phyloP scores from a whole-genome alignment of 2,113 vertebrate genomes.

The Gallinago jamesoni region DNA sequence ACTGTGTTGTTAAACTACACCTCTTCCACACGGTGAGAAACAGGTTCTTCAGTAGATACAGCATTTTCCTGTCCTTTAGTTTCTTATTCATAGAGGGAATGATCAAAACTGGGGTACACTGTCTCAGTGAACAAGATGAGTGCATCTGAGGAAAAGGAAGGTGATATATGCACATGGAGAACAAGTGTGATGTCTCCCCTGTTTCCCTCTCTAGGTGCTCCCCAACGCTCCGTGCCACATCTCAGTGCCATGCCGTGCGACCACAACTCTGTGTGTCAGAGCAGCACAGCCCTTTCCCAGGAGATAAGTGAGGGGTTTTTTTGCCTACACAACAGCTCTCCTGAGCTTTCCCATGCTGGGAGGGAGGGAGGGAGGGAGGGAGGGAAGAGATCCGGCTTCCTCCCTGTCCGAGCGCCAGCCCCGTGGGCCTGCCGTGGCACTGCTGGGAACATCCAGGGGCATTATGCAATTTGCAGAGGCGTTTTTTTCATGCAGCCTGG shows the following conservation, averaged over 20 bases:
- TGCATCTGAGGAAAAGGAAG: not conserved
- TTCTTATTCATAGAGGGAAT: not conserved
- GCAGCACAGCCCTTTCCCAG: conserved; percentile 51
- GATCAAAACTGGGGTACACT: not conserved
- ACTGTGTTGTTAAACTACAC: not conserved
- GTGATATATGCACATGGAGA: not conserved
- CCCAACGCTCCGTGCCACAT: not conserved
- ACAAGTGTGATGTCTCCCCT: not conserved
- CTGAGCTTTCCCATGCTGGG: conserved; percentile 52
- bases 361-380: conserved; percentile 14
- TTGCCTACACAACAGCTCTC: conserved; percentile 50
- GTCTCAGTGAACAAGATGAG: not conserved
- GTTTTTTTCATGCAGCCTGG: conserved; percentile 34
- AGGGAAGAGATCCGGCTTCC: conserved; percentile 22
- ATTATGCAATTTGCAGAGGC: conserved; percentile 58
- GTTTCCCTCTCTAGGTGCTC: not conserved
- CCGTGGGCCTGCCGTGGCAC: not conserved
- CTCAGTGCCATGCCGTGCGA: not conserved
- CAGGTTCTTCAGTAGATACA: not conserved
- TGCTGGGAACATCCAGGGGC: conserved; percentile 43
- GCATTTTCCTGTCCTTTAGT: not conserved
- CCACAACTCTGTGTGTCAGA: not conserved
- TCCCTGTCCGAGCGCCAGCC: not conserved
- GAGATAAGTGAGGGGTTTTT: conserved; percentile 28
- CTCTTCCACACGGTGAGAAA: not conserved